Base-by-base conservation (phyloP, 1,140 invertebrate genomes). In the Leptestheria dahalacensis region DNA sequence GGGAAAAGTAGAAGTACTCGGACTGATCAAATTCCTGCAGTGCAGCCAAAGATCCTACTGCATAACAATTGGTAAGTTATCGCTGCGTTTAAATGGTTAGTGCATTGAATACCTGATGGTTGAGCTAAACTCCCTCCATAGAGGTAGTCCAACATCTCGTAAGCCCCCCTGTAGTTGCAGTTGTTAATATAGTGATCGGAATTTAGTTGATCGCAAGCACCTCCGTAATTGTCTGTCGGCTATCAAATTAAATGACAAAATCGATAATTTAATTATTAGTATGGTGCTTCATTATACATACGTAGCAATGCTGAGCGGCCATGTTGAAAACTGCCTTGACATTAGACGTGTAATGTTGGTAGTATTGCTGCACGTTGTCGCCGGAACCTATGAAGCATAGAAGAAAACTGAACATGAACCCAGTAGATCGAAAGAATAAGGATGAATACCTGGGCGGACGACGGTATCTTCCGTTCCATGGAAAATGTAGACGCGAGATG, bases 201-300 rank as follows among this genome's bases (percentile, higher is more conserved):
- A 23, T 63, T 62, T 2, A 60, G 29, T 20, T 59, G 57, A 12
- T 62, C 59, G 60, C 73, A 75, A 18, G 62, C 24, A 9, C 68
- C 68, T 2, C 73, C 73, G 62, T 71, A 72, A 63, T 68, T 68
- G 11, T 68, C 61, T 0, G 73, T 74, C 11, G 70, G 68, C 72
- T 74, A 62, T 62, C 2, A 11, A 53, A 6, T 6, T 9, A 4
- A 53, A n/a, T n/a, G n/a, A n/a, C n/a, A n/a, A n/a, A n/a, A n/a
- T n/a, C n/a, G n/a, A n/a, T n/a, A n/a, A n/a, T n/a, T n/a, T n/a
- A n/a, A n/a, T n/a, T n/a, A n/a, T n/a, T n/a, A n/a, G n/a, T n/a
- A n/a, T n/a, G n/a, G n/a, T n/a, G n/a, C n/a, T 53, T 24, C 20
- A 51, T 48, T 33, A 41, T 29, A 52, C 59, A 41, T 63, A 71